These are phyloP conservation scores for Chaetura pelagica DNA, from an alignment of 2,113 vertebrate species.

Conservation along the genomic window DNA sequence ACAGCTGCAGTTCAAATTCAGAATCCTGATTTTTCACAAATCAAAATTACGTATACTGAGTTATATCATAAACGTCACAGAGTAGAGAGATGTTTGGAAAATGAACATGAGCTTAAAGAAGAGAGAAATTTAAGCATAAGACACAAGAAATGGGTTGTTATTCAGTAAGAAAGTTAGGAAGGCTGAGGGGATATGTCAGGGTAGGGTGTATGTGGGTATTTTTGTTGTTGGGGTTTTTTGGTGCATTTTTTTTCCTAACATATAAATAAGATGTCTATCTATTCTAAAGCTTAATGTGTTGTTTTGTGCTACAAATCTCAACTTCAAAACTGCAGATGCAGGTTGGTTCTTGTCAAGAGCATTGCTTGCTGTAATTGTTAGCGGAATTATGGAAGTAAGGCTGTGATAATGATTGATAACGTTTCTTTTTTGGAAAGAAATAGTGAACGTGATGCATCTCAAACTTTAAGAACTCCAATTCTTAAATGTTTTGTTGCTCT, in stretches of 20 bases:
- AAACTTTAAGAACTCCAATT: neutral
- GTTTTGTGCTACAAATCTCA: neutral
- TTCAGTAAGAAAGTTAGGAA: neutral
- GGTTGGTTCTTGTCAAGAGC: neutral
- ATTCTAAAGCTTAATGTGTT: neutral
- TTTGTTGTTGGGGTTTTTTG: no score
- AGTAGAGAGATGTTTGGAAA: neutral
- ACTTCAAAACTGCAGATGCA: neutral
- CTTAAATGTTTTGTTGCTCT: neutral
- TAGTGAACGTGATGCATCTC: neutral
- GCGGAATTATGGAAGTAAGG: neutral
- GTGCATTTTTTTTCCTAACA: neutral
- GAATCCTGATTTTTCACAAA: neutral
- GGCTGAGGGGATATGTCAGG: fast-evolving
- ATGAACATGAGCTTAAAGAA: neutral
- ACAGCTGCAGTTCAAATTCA: fast-evolving
- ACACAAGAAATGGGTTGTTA: neutral
- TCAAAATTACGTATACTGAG: neutral
- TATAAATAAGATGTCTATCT: neutral
- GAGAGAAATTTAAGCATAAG: neutral
- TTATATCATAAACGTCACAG: neutral
- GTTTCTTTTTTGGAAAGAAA: neutral
- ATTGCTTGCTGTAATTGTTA: neutral
- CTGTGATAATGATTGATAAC: neutral
- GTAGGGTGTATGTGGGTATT: fast-evolving